Evolutionary conservation across 2,888 invertebrate genomes (phyloP).

Genomic region (Apantesis nais): DNA sequence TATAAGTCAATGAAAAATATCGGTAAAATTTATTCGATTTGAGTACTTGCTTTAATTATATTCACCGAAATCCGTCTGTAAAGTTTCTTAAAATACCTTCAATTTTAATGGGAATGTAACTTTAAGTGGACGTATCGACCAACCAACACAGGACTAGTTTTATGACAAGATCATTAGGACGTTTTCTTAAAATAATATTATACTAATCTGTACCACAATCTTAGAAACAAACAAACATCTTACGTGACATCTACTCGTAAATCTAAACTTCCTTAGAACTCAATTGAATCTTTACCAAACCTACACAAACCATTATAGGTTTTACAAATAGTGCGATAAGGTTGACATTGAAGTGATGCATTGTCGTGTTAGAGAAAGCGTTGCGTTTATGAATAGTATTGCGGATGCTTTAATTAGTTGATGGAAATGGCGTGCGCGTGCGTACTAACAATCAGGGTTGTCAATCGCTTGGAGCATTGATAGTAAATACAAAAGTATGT

Average conservation of each 20-base stretch:
- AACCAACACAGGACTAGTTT: not conserved
- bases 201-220: slow-evolving; percentile 1
- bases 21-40: no score
- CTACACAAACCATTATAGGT: not conserved
- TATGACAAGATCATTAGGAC: not conserved
- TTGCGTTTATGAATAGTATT: slow-evolving; percentile 49
- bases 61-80: no score
- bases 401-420: slow-evolving; percentile 50
- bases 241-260: slow-evolving; percentile 31
- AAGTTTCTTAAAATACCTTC: not conserved
- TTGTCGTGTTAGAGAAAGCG: slow-evolving; percentile 41
- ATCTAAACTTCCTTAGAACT: slow-evolving; percentile 43
- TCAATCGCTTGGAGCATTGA: not conserved
- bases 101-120: not conserved
- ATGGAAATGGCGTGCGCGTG: slow-evolving; percentile 45
- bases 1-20: no score
- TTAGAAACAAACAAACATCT: slow-evolving; percentile 32
- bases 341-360: slow-evolving; percentile 15
- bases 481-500: not conserved
- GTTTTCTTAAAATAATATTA: not conserved
- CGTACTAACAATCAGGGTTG: slow-evolving; percentile 35
- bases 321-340: accelerated
- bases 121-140: not conserved
- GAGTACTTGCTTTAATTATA: no score
- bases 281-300: slow-evolving; percentile 24